A percentile compares a stretch with the other conserved stretches of the same genome.
Evolutionary conservation across 2,113 vertebrate genomes (phyloP).

Genomic region (Arizona elegans): DNA sequence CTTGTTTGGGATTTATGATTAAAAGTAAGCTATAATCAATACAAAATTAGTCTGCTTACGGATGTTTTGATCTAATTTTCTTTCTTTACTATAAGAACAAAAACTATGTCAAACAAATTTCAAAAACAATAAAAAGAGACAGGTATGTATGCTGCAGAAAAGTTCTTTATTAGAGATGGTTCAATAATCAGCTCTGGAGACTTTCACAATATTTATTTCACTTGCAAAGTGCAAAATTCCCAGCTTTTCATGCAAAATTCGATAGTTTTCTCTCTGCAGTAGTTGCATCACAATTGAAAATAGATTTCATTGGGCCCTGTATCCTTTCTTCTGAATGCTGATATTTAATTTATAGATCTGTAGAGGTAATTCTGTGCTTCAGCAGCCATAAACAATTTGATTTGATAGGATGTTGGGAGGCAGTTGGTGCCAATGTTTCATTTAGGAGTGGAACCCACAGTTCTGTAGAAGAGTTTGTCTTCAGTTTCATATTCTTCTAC

Average conservation of each 20-base stretch:
- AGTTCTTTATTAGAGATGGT: neutral
- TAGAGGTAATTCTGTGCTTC: slow-evolving; percentile 21
- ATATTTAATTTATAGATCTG: neutral
- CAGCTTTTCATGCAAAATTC: neutral
- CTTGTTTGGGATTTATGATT: neutral
- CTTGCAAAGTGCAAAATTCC: neutral
- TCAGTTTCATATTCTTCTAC: neutral
- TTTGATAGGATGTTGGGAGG: slow-evolving; percentile 5
- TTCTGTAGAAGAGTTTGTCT: neutral
- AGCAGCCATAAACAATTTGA: neutral
- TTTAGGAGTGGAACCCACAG: neutral
- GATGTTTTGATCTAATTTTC: neutral
- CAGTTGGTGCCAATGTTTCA: neutral
- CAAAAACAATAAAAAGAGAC: neutral
- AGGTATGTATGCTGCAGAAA: neutral
- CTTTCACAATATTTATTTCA: neutral
- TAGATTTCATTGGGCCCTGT: neutral
- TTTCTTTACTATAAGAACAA: neutral
- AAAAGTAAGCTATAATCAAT: neutral
- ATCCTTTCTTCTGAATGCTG: neutral
- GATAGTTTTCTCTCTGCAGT: neutral
- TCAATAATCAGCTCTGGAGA: neutral
- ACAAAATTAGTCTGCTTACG: too few species aligned
- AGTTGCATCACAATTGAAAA: neutral
- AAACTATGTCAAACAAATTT: neutral